A percentile compares a stretch with the other conserved stretches of the same genome.
Evolutionary conservation across 2,113 vertebrate species (phyloP).

Genomic region (Pteropus alecto): DNA sequence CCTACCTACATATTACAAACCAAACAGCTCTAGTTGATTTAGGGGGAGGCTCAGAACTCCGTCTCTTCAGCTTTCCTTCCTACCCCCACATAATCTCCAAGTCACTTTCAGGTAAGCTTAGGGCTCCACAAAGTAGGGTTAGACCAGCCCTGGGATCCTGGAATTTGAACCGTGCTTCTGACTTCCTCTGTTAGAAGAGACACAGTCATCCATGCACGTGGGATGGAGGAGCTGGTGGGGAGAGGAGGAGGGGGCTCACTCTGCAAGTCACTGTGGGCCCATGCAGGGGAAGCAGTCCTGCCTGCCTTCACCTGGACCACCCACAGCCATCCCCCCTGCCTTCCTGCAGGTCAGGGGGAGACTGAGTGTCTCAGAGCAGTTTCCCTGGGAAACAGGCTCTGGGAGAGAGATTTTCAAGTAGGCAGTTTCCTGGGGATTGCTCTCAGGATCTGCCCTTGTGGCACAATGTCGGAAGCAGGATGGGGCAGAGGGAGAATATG

Average conservation of each 20-base stretch:
- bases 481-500: not conserved
- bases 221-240: not conserved
- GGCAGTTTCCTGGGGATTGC: not conserved
- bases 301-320: not conserved
- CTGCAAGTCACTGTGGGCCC: not conserved
- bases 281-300: not conserved
- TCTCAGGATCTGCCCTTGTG: not conserved
- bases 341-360: not conserved
- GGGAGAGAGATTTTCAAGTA: not conserved
- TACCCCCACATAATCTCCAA: not conserved
- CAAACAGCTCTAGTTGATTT: not conserved
- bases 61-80: not conserved
- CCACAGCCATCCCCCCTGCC: not conserved
- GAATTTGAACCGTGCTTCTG: not conserved
- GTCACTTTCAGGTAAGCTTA: not conserved
- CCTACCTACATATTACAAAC: too few species aligned
- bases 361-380: not conserved
- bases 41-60: not conserved
- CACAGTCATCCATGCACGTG: accelerated
- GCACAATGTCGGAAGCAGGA: not conserved
- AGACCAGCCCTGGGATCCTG: not conserved
- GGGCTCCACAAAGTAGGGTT: not conserved
- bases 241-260: not conserved
- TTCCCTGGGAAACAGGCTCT: not conserved
- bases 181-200: not conserved